A percentile compares a stretch with the other conserved stretches of the same genome.
phyloP scores from a whole-genome alignment of 2,113 vertebrate species.

The Lepisosteus oculatus region DNA sequence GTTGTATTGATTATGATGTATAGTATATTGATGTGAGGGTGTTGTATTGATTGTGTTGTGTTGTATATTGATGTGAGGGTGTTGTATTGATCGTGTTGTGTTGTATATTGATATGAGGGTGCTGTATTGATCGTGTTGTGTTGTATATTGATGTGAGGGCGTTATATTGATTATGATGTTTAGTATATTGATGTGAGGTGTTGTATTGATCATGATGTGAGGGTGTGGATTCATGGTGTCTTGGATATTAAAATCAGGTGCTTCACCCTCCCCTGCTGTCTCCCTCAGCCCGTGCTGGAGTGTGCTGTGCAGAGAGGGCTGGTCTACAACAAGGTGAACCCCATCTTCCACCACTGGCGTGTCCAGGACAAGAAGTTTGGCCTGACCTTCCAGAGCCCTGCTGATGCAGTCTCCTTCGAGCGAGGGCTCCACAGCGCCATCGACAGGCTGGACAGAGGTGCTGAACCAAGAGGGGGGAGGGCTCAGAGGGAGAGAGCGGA shows the following conservation, averaged over 20 bases:
- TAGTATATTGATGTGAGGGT: too few species aligned
- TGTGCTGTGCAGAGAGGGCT: constrained; percentile 78
- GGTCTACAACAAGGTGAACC: constrained; percentile 91
- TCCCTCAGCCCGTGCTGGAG: constrained; percentile 78
- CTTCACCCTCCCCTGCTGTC: background rate
- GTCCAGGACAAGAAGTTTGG: constrained; percentile 85
- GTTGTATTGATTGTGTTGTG: too few species aligned
- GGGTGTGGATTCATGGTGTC: constrained; percentile 21
- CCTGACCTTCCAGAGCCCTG: constrained; percentile 87
- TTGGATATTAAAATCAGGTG: background rate
- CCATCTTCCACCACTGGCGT: constrained; percentile 92
- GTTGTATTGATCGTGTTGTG: too few species aligned
- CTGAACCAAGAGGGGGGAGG: constrained; percentile 39
- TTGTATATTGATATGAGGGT: too few species aligned
- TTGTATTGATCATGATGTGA: background rate
- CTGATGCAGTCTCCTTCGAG: constrained; percentile 84
- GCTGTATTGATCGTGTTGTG: too few species aligned
- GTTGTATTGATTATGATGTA: too few species aligned
- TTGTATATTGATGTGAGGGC: too few species aligned
- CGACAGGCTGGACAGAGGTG: constrained; percentile 81
- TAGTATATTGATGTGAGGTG: too few species aligned
- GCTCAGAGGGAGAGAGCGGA: background rate
- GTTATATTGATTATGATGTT: too few species aligned
- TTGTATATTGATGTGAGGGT: too few species aligned
- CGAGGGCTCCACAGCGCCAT: constrained; percentile 76